Evolutionary conservation across 2,113 vertebrate species (phyloP).

Genomic region (Euleptes europaea): DNA sequence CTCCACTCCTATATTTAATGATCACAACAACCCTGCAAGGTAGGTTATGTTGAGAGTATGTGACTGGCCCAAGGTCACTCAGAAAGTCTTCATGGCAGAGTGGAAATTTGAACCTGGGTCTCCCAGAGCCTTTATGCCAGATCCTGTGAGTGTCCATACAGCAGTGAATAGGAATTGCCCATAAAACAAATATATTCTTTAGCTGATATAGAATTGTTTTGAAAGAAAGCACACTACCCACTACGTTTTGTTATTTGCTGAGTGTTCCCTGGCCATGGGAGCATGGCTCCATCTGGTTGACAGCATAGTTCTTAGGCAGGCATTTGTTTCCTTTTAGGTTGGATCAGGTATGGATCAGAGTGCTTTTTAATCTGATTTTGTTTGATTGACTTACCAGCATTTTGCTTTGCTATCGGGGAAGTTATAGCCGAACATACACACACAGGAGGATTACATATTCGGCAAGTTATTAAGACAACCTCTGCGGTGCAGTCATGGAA

Average conservation of each 20-base stretch:
- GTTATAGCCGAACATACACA: slow-evolving; percentile 12
- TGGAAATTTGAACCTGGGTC: no score
- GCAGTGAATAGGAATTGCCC: not conserved
- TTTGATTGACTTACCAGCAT: slow-evolving; percentile 6
- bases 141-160: not conserved
- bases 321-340: not conserved
- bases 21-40: no score
- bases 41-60: no score
- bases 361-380: slow-evolving; percentile 34
- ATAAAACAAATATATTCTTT: not conserved
- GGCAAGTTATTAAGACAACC: slow-evolving; percentile 58
- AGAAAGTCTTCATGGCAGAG: no score
- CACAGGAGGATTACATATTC: slow-evolving; percentile 43
- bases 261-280: not conserved
- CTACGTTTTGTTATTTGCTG: not conserved
- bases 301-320: not conserved
- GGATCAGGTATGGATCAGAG: not conserved
- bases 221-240: not conserved
- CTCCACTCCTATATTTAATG: no score
- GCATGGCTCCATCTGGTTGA: not conserved
- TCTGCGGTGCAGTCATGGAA: slow-evolving; percentile 50
- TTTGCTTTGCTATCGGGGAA: slow-evolving; percentile 15
- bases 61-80: no score
- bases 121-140: not conserved
- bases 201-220: not conserved